Evolutionary conservation across 2,797 vertebrate genomes (phyloP).

Genomic region (Pampus argenteus): DNA sequence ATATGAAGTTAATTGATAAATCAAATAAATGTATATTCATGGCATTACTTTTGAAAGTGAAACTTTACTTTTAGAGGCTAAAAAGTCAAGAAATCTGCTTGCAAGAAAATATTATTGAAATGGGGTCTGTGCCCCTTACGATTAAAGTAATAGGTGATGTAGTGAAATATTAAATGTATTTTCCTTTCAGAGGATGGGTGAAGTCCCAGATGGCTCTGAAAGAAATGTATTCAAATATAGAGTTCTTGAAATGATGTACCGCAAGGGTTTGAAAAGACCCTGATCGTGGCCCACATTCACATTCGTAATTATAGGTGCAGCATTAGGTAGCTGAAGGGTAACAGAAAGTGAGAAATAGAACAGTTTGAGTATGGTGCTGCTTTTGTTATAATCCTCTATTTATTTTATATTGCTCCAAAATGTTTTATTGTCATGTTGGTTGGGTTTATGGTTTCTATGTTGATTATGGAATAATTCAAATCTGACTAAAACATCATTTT

Average conservation of each 20-base stretch:
- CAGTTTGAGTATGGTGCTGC: too few relatives aligned
- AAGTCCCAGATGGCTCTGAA: not conserved
- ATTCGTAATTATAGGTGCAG: not conserved
- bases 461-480: too few relatives aligned
- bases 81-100: too few relatives aligned
- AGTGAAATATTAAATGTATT: not conserved
- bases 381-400: not conserved
- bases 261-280: not conserved
- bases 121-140: not conserved
- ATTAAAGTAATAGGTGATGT: not conserved
- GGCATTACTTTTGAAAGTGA: too few relatives aligned
- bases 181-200: not conserved
- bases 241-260: not conserved
- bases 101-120: slow-evolving; percentile 6
- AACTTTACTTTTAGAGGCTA: too few relatives aligned
- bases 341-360: not conserved
- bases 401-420: not conserved
- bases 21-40: too few relatives aligned
- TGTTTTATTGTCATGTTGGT: not conserved
- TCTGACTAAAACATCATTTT: too few relatives aligned
- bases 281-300: not conserved
- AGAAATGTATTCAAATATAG: not conserved
- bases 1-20: too few relatives aligned
- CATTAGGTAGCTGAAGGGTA: not conserved
- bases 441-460: too few relatives aligned